phyloP scores from a whole-genome alignment of 1,140 invertebrate genomes.

The Magallana ariakensis region DNA sequence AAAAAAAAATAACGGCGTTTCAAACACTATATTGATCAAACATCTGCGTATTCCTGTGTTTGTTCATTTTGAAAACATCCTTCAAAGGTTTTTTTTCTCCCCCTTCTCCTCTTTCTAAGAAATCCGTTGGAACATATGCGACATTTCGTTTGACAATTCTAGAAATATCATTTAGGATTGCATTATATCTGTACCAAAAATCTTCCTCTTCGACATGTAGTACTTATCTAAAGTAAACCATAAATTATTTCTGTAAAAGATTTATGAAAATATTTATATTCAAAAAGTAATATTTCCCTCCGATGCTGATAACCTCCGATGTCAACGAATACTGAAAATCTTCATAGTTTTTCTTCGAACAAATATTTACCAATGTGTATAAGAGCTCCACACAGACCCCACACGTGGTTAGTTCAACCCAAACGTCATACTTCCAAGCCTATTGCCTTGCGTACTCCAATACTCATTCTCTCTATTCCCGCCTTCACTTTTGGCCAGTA shows the following conservation, averaged over 20 bases:
- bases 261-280: constrained; percentile 39
- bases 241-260: constrained; percentile 27
- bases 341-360: constrained; percentile 41
- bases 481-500: background rate
- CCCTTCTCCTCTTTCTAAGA: background rate
- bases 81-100: background rate
- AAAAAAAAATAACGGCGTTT: background rate
- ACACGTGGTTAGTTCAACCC: constrained; percentile 4
- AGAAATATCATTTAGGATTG: constrained; percentile 5
- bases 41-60: background rate
- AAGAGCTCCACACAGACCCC: constrained; percentile 1
- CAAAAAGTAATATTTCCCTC: constrained; percentile 29
- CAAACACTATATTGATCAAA: background rate
- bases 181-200: constrained; percentile 6
- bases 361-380: constrained; percentile 44
- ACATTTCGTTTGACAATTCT: constrained; percentile 32
- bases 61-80: constrained; percentile 1
- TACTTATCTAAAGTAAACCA: constrained; percentile 34
- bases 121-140: constrained; percentile 11
- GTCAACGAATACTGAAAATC: constrained; percentile 38
- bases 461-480: background rate
- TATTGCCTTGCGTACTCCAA: constrained; percentile 1
- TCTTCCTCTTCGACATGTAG: background rate
- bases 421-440: constrained; percentile 24
- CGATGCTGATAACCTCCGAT: constrained; percentile 14